Conservation (phyloP, 2,113 vertebrate genomes). For the Balaeniceps rex region DNA sequence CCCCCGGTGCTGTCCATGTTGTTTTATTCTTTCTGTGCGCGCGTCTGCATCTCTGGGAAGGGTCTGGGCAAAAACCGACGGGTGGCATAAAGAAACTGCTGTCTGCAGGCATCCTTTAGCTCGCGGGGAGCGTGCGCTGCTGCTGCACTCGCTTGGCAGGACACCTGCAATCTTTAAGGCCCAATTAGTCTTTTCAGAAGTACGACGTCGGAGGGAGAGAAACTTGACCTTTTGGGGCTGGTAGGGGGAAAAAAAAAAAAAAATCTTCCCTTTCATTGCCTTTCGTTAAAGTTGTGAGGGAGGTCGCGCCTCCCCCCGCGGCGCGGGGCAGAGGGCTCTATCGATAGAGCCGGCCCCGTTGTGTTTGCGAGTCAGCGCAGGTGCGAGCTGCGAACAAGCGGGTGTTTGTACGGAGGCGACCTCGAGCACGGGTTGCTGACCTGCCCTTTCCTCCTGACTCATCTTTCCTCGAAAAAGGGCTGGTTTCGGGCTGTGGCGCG, state of each 20-base stretch:
- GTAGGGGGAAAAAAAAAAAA: not conserved
- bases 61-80: not conserved
- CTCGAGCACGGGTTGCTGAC: constrained; percentile 55
- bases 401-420: constrained; percentile 69
- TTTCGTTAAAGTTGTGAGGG: not conserved
- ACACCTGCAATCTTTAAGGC: constrained; percentile 33
- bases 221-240: constrained; percentile 39
- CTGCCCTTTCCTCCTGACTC: constrained; percentile 65
- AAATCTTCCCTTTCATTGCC: constrained; percentile 40
- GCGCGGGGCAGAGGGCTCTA: constrained; percentile 22
- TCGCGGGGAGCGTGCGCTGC: not conserved
- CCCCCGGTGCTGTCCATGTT: accelerated
- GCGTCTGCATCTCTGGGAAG: not conserved
- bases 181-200: constrained; percentile 55
- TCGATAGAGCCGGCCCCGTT: constrained; percentile 6
- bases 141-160: not conserved
- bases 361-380: constrained; percentile 55
- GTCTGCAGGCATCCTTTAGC: constrained; percentile 2
- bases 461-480: constrained; percentile 33
- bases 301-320: not conserved
- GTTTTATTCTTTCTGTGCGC: not conserved
- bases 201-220: not conserved
- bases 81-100: not conserved
- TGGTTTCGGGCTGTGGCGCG: not conserved
- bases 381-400: constrained; percentile 68